Evolutionary conservation across 2,888 invertebrate genomes (phyloP).

Genomic region (Eupithecia vulgata): DNA sequence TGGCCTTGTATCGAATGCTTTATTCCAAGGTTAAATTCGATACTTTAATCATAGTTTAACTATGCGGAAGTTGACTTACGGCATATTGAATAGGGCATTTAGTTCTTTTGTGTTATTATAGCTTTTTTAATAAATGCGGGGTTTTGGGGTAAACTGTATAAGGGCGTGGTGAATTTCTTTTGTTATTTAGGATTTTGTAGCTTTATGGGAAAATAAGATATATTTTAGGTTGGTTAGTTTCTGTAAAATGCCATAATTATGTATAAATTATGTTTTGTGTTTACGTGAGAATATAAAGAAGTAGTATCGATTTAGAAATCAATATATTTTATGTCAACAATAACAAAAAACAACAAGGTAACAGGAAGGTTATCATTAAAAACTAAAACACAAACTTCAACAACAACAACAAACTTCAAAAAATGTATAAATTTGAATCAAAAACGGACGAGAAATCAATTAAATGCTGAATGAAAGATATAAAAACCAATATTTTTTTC

Average conservation of each 20-base stretch:
- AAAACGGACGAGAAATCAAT: too few relatives aligned
- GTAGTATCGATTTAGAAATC: background rate
- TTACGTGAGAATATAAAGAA: background rate
- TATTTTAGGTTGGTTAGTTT: background rate
- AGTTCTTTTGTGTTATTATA: conserved; percentile 37
- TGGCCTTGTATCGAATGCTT: conserved; percentile 17
- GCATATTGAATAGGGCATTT: conserved; percentile 42
- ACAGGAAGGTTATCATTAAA: too few relatives aligned
- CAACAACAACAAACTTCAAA: too few relatives aligned
- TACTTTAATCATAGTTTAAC: conserved; percentile 39
- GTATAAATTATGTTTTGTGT: background rate
- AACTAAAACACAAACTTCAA: too few relatives aligned
- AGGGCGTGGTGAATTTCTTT: conserved; percentile 37
- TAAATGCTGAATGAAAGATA: too few relatives aligned
- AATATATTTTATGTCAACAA: too few relatives aligned
- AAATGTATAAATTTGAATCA: too few relatives aligned
- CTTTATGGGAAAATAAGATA: background rate
- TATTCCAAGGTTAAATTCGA: conserved; percentile 35
- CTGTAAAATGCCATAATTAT: background rate
- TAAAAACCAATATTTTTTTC: too few relatives aligned
- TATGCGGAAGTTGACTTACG: conserved; percentile 40
- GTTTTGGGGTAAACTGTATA: conserved; percentile 34
- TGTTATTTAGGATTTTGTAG: conserved; percentile 2
- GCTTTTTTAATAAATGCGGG: conserved; percentile 34
- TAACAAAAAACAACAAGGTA: too few relatives aligned